Evolutionary conservation across 2,113 vertebrate genomes (phyloP).

Genomic region (Heptranchias perlo): DNA sequence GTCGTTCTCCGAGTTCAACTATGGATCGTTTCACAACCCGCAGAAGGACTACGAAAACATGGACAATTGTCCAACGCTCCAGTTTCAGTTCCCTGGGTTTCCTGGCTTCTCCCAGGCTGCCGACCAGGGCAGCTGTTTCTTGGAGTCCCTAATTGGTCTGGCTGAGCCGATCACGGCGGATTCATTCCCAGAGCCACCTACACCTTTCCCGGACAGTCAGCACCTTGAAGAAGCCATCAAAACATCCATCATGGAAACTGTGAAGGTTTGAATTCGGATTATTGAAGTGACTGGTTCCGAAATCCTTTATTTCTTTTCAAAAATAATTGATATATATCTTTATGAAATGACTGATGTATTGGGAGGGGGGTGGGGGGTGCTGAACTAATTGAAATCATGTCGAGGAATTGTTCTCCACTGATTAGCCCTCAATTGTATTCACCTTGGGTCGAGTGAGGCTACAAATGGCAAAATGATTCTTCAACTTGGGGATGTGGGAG

Average conservation of each 20-base stretch:
- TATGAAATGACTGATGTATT: slow-evolving; percentile 7
- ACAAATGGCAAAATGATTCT: not conserved
- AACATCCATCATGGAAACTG: slow-evolving; percentile 77
- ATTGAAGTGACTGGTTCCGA: slow-evolving; percentile 16
- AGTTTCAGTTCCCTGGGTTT: slow-evolving; percentile 74
- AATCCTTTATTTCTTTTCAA: not conserved
- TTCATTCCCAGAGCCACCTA: slow-evolving; percentile 68
- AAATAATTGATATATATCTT: not conserved
- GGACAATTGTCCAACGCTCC: slow-evolving; percentile 69
- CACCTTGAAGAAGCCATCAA: slow-evolving; percentile 85
- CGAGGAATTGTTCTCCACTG: not conserved
- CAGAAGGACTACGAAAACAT: slow-evolving; percentile 78
- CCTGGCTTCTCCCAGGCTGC: slow-evolving; percentile 61
- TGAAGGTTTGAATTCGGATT: slow-evolving; percentile 66
- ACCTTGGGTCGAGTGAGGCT: not conserved
- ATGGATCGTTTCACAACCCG: slow-evolving; percentile 83
- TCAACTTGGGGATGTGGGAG: slow-evolving; percentile 16
- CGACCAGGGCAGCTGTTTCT: slow-evolving; percentile 76
- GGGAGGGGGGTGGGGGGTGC: not conserved
- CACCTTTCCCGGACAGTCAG: slow-evolving; percentile 83
- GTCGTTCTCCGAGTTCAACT: slow-evolving; percentile 79
- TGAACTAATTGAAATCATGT: not conserved
- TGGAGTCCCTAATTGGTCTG: slow-evolving; percentile 85
- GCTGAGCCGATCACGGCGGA: slow-evolving; percentile 55
- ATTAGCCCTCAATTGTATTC: not conserved